These are phyloP conservation scores for Rhagonycha fulva DNA, from an alignment of 2,888 invertebrate species.

Conservation along the genomic window DNA sequence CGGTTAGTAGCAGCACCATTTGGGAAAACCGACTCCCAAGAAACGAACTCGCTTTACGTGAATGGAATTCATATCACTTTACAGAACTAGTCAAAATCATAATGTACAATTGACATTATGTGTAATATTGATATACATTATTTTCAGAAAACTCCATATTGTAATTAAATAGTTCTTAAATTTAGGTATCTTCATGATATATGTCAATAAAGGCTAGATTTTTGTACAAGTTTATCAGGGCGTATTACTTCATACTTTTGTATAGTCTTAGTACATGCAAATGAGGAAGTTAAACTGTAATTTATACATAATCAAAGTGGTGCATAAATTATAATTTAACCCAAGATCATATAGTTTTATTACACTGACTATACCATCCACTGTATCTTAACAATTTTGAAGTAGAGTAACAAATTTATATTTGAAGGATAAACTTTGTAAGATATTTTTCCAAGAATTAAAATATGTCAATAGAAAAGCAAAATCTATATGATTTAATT, in stretches of 20 bases:
- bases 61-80: slow-evolving; percentile 20
- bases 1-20: slow-evolving; percentile 16
- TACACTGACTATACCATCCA: not conserved
- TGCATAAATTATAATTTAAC: not conserved
- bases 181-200: too few species aligned
- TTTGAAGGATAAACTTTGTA: not conserved
- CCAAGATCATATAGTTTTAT: not conserved
- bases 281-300: not conserved
- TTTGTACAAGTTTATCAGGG: not conserved
- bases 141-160: not conserved
- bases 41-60: slow-evolving; percentile 26
- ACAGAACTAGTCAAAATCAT: slow-evolving; percentile 20
- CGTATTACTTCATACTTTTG: too few species aligned
- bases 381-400: not conserved
- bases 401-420: not conserved
- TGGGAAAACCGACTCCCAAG: slow-evolving; percentile 25
- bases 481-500: not conserved
- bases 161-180: not conserved
- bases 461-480: not conserved
- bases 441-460: not conserved
- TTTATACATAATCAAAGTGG: not conserved
- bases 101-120: slow-evolving; percentile 22
- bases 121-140: not conserved
- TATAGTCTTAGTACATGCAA: not conserved
- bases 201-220: too few species aligned